phyloP scores from a whole-genome alignment of 2,113 vertebrate genomes.

The Psophia crepitans region DNA sequence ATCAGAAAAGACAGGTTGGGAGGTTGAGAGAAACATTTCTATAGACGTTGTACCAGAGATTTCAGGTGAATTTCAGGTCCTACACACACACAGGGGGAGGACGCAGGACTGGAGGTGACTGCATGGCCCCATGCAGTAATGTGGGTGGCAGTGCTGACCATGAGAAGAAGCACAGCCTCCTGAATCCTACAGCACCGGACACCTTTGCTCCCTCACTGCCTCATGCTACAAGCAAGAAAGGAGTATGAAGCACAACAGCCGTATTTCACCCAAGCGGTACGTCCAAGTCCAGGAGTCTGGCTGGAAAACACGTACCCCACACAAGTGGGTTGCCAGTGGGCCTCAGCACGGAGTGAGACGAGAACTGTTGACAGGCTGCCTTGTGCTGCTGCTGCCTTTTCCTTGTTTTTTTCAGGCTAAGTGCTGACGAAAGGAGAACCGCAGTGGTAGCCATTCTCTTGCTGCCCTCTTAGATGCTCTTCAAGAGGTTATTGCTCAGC shows the following conservation, averaged over 20 bases:
- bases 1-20: not conserved
- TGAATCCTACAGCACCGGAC: not conserved
- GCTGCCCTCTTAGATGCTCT: not conserved
- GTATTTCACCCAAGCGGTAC: not conserved
- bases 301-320: not conserved
- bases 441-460: not conserved
- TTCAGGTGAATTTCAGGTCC: not conserved
- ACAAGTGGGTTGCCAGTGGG: not conserved
- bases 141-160: rapidly evolving
- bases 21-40: not conserved
- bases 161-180: not conserved
- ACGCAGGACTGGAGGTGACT: not conserved
- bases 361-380: not conserved
- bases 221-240: not conserved
- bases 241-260: not conserved
- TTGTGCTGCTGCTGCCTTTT: not conserved
- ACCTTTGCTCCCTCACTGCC: not conserved
- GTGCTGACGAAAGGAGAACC: not conserved
- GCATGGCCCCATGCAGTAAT: not conserved
- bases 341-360: not conserved
- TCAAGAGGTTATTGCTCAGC: not conserved
- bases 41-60: not conserved
- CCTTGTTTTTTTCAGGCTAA: not conserved
- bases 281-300: not conserved
- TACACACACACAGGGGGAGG: not conserved